These are phyloP conservation scores for Clanis bilineata DNA, from an alignment of 2,888 invertebrate genomes.

Conservation along the genomic window DNA sequence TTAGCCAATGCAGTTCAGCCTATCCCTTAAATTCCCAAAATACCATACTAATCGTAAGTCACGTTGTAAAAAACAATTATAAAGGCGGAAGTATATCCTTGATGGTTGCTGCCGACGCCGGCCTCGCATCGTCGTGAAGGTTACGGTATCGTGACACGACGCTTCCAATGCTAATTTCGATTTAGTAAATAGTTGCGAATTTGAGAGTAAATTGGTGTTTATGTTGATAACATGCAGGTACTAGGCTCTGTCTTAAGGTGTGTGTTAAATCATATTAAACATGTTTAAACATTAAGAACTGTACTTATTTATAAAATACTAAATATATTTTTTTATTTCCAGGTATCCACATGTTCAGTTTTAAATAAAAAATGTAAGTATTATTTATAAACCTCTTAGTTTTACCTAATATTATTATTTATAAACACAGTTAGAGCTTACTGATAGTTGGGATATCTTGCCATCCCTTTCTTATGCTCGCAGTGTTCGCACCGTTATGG, in stretches of 20 bases:
- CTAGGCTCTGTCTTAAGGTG: too few species aligned
- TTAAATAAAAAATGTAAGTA: constrained; percentile 52
- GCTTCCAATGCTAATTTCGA: not conserved
- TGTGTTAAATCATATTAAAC: too few species aligned
- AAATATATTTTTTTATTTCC: constrained; percentile 22
- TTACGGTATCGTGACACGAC: constrained; percentile 10
- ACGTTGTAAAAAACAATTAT: constrained; percentile 1
- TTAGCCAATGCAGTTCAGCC: not conserved
- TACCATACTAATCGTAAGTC: not conserved
- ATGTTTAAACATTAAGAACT: too few species aligned
- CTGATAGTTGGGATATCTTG: too few species aligned
- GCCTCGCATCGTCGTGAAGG: constrained; percentile 13
- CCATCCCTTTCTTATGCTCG: too few species aligned
- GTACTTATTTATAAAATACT: not conserved
- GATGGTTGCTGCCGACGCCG: not conserved
- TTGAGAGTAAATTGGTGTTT: not conserved
- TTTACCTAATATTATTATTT: too few species aligned
- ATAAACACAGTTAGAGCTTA: too few species aligned
- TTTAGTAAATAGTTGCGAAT: constrained; percentile 17
- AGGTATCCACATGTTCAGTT: constrained; percentile 50
- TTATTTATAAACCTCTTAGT: not conserved
- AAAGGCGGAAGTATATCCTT: constrained; percentile 12
- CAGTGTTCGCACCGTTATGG: too few species aligned
- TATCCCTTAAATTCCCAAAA: not conserved
- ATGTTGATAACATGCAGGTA: too few species aligned